These are phyloP conservation scores for Schrankia costaestrigalis DNA, from an alignment of 2,888 invertebrate genomes.

Conservation along the genomic window DNA sequence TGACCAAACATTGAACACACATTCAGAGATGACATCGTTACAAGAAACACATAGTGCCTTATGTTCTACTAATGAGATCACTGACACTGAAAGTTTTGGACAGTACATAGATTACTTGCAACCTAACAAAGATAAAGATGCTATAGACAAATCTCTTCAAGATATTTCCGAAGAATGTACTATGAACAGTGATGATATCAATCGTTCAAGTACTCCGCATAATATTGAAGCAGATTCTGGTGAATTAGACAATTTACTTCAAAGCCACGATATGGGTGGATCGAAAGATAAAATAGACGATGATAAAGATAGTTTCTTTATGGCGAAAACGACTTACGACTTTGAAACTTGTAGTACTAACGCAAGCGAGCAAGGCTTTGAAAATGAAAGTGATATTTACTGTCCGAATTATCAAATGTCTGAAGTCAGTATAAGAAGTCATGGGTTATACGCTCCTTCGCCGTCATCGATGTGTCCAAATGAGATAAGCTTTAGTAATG, in stretches of 20 bases:
- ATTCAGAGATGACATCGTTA: conserved; percentile 70
- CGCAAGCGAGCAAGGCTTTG: conserved; percentile 72
- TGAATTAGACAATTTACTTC: conserved; percentile 60
- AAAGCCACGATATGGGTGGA: conserved; percentile 43
- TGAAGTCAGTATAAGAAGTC: conserved; percentile 83
- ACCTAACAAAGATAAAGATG: conserved; percentile 61
- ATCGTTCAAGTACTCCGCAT: conserved; percentile 56
- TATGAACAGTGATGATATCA: conserved; percentile 68
- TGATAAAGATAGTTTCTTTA: conserved; percentile 64
- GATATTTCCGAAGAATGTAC: conserved; percentile 75
- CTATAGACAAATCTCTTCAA: conserved; percentile 64
- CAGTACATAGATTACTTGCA: conserved; percentile 74
- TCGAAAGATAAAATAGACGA: conserved; percentile 63
- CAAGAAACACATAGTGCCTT: conserved; percentile 75
- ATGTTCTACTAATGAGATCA: conserved; percentile 75
- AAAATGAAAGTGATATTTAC: conserved; percentile 83
- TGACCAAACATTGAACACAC: conserved; percentile 74
- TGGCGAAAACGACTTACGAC: conserved; percentile 69
- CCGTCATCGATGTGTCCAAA: conserved; percentile 77
- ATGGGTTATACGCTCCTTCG: conserved; percentile 83
- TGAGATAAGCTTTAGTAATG: conserved; percentile 74
- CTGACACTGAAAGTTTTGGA: conserved; percentile 75
- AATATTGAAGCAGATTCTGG: conserved; percentile 42
- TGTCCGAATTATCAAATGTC: conserved; percentile 82
- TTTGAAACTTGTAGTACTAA: conserved; percentile 73